Conservation (phyloP, 1,140 invertebrate species). For the Bombus soroeensis region DNA sequence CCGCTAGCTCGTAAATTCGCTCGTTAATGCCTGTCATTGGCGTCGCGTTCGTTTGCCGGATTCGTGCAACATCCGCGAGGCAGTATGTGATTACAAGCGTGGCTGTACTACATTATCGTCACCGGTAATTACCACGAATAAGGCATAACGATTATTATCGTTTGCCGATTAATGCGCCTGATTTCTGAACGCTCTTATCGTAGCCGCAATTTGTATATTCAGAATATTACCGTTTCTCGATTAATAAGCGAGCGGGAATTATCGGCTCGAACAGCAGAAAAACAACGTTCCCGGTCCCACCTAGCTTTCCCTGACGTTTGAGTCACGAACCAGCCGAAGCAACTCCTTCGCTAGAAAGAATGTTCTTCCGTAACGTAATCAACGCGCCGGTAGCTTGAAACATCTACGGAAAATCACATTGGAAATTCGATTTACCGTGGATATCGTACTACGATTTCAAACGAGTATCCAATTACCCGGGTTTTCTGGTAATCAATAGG, state of each 20-base stretch:
- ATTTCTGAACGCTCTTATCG: constrained; percentile 33
- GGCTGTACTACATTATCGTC: constrained; percentile 47
- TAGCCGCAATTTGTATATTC: constrained; percentile 25
- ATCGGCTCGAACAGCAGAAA: constrained; percentile 12
- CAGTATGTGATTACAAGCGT: constrained; percentile 44
- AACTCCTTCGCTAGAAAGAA: constrained; percentile 1
- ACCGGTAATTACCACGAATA: constrained; percentile 55
- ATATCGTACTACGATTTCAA: background rate
- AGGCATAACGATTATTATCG: constrained; percentile 54
- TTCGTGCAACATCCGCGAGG: constrained; percentile 34
- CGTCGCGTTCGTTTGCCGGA: constrained; percentile 19
- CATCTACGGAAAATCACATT: background rate
- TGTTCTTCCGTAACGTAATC: background rate
- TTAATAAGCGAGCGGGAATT: constrained; percentile 42
- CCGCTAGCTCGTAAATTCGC: constrained; percentile 25
- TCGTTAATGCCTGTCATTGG: constrained; percentile 39
- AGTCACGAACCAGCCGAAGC: constrained; percentile 23
- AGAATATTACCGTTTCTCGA: constrained; percentile 38
- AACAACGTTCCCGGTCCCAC: background rate
- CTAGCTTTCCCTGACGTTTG: constrained; percentile 21
- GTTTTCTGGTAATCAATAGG: constrained; percentile 33
- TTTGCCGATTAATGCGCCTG: constrained; percentile 37
- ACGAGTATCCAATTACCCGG: background rate
- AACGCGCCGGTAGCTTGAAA: too few species aligned
- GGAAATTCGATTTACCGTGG: background rate